A percentile compares a stretch with the other conserved stretches of the same genome.
phyloP scores from a whole-genome alignment of 2,113 vertebrate species.

The Ceuthmochares aereus region DNA sequence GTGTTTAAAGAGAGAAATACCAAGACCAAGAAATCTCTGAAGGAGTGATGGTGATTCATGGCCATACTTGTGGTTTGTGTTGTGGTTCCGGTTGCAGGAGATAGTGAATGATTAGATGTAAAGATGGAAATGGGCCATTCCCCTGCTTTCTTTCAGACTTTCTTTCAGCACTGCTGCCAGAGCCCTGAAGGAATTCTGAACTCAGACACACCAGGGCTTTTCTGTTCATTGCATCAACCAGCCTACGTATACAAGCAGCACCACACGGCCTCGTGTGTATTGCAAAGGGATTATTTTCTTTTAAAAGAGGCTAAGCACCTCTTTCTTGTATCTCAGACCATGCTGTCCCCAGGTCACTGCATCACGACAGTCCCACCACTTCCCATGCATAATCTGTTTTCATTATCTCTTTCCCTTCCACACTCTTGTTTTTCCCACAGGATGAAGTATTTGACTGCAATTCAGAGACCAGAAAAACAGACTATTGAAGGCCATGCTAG shows the following conservation, averaged over 20 bases:
- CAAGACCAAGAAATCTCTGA: not conserved
- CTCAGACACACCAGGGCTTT: not conserved
- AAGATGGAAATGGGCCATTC: not conserved
- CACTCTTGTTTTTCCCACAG: accelerated
- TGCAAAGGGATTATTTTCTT: not conserved
- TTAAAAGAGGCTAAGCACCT: not conserved
- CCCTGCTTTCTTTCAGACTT: not conserved
- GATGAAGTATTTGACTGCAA: not conserved
- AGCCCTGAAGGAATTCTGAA: not conserved
- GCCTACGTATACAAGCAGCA: not conserved
- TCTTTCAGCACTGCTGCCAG: not conserved
- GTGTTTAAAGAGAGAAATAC: not conserved
- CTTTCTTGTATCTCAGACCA: not conserved
- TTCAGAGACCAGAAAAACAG: not conserved
- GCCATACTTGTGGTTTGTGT: not conserved
- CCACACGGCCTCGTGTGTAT: accelerated
- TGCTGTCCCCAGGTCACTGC: not conserved
- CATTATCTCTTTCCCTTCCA: not conserved
- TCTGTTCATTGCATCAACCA: not conserved
- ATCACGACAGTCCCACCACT: not conserved
- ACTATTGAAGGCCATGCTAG: not conserved
- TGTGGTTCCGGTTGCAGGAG: not conserved
- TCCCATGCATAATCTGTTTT: not conserved
- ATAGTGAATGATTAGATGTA: not conserved
- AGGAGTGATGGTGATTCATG: not conserved